These are phyloP conservation scores for Sphaeridia pumilis DNA, from an alignment of 2,888 invertebrate genomes.

Conservation along the genomic window DNA sequence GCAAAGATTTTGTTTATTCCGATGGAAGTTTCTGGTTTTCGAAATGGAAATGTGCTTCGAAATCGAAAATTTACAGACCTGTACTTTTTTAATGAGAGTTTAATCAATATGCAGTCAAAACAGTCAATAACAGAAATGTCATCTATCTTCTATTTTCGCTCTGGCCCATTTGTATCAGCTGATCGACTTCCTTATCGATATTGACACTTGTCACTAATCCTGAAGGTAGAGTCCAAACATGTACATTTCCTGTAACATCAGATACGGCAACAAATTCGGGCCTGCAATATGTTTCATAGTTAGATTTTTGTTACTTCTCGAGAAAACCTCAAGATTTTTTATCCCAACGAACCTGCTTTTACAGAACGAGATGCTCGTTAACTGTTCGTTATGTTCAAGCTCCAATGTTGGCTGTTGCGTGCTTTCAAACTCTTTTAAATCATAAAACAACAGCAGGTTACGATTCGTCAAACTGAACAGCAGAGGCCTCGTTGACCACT, in stretches of 20 bases:
- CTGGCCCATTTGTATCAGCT: slow-evolving; percentile 10
- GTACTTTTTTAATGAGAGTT: not conserved
- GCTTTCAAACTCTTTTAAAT: slow-evolving; percentile 15
- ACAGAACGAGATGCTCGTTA: slow-evolving; percentile 9
- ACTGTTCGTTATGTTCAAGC: slow-evolving; percentile 10
- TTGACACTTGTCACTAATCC: not conserved
- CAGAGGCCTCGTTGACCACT: slow-evolving; percentile 31
- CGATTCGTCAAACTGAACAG: slow-evolving; percentile 22
- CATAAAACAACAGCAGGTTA: slow-evolving; percentile 21
- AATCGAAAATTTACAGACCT: not conserved
- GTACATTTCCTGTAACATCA: slow-evolving; percentile 21
- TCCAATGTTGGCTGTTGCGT: slow-evolving; percentile 4
- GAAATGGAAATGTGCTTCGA: not conserved
- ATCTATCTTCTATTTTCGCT: slow-evolving; percentile 1
- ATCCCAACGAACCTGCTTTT: slow-evolving; percentile 1
- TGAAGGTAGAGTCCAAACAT: slow-evolving; percentile 32
- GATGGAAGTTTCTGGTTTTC: too few relatives aligned
- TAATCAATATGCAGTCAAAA: not conserved
- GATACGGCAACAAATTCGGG: slow-evolving; percentile 19
- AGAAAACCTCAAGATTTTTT: not conserved
- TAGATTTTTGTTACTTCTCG: not conserved
- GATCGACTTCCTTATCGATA: slow-evolving; percentile 8
- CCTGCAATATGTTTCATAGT: not conserved
- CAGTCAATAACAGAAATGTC: not conserved
- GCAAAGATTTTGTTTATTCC: too few relatives aligned